Base-by-base conservation (phyloP, 2,888 invertebrate species). In the Apomyelois bistriatella region DNA sequence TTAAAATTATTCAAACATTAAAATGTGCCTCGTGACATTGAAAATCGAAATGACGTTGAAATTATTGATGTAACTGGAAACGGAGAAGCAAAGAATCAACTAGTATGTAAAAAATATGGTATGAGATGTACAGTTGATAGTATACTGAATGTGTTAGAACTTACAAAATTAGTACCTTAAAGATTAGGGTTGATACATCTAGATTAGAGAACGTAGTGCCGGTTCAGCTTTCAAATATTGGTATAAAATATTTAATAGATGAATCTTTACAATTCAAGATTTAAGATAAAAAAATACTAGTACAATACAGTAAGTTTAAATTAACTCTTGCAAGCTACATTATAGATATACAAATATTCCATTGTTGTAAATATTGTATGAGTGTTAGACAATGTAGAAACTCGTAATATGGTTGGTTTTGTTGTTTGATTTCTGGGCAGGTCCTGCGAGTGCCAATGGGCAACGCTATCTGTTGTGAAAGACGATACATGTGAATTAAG, bases 171-270 rank as follows among this genome's bases (percentile, higher is more conserved):
- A 82, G 76, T 76, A 76, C 64, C 64, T 79, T 79, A 72, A 78
- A 61, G 66, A 74, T 78, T 79, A 83, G 78, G 71, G 66, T 76
- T 66, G 82, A 76, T 73, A 82, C 80, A 78, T 76, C 73, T 85
- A 86, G 82, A 58, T 74, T 84, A 86, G 81, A 70, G 71, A 75
- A 63, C 59, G 75, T 87, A 85, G 85, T 70, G 71, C 67, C 82
- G 74, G 87, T 88, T 82, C 89, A 90, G 89, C 89, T 90, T 90
- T 90, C 89, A 71, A 90, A 90, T 90, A 90, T 90, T 89, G 89
- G 89, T 79, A 70, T 79, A 74, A 69, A 74, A 58, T 66, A 61
- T 64, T 68, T 62, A 64, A 70, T 82, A 83, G 75, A 72, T 70
- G 72, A 76, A 79, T 79, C 74, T 85, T 78, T 82, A 84, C 77